A percentile compares a stretch with the other conserved stretches of the same genome.
Evolutionary conservation across 1,140 invertebrate species (phyloP).

Genomic region (Platyscapa corneri): DNA sequence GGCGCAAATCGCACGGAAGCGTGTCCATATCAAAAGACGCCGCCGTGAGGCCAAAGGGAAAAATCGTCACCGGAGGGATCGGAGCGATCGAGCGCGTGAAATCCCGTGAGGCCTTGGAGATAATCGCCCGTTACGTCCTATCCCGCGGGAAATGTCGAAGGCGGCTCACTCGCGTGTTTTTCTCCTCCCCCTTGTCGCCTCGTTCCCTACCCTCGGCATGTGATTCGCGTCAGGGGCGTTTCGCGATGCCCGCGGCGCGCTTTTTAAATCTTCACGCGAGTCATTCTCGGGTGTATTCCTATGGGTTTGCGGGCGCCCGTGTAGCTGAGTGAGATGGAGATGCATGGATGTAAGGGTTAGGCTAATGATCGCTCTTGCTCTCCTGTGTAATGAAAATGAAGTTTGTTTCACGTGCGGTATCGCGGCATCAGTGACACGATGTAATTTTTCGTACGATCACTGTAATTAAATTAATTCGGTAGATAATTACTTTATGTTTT

Average conservation of each 20-base stretch:
- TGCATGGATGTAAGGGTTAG: too few relatives aligned
- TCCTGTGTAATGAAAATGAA: neutral
- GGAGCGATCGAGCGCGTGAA: neutral
- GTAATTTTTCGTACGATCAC: conserved; percentile 21
- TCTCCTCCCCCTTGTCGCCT: neutral
- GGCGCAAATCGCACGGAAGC: conserved; percentile 19
- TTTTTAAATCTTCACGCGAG: neutral
- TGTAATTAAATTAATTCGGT: conserved; percentile 32
- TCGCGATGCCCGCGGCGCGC: neutral
- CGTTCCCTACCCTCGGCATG: neutral
- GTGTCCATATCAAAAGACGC: conserved; percentile 14
- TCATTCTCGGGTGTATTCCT: too few relatives aligned
- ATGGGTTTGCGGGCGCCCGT: too few relatives aligned
- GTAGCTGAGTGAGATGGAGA: neutral
- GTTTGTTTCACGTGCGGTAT: neutral
- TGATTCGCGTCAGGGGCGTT: neutral
- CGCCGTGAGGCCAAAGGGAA: conserved; percentile 9
- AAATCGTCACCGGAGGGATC: conserved; percentile 13
- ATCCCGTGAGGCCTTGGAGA: neutral
- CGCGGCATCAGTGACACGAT: neutral
- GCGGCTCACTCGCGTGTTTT: neutral
- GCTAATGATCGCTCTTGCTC: conserved; percentile 1
- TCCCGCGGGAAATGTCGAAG: conserved; percentile 3
- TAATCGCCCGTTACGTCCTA: neutral
- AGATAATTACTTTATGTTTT: conserved; percentile 23